A percentile compares a stretch with the other conserved stretches of the same genome.
These are phyloP conservation scores for Falco novaeseelandiae DNA, from an alignment of 2,797 vertebrate genomes.

Conservation along the genomic window DNA sequence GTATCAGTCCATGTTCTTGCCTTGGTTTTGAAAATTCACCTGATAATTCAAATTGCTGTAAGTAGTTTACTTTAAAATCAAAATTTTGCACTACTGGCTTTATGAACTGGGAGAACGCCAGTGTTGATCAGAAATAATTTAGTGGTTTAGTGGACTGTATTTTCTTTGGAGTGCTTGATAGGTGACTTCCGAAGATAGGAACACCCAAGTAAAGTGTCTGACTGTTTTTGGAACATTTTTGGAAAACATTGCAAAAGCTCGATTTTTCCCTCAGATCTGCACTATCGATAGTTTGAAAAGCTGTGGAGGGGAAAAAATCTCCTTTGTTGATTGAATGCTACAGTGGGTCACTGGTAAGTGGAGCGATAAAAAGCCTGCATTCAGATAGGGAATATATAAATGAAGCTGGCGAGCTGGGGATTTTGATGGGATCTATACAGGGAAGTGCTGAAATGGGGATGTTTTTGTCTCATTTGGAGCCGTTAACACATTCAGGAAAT, in stretches of 20 bases:
- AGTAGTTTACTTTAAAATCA: background rate
- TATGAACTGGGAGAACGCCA: background rate
- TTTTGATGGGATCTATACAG: background rate
- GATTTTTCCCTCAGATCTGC: background rate
- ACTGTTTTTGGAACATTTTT: background rate
- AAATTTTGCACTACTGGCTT: background rate
- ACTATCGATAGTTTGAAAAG: background rate
- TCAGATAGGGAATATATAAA: background rate
- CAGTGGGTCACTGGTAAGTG: background rate
- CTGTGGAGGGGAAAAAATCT: background rate
- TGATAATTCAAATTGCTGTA: background rate
- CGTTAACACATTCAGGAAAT: background rate
- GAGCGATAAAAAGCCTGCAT: background rate
- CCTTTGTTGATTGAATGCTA: background rate
- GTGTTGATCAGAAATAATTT: background rate
- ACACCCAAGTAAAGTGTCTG: background rate
- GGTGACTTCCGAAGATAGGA: background rate
- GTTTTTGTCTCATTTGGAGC: background rate
- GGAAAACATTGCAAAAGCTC: background rate
- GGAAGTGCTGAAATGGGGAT: background rate
- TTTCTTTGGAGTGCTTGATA: background rate
- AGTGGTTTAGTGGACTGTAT: background rate
- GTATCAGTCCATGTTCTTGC: background rate
- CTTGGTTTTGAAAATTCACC: slow-evolving; percentile 31
- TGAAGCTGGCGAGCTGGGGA: background rate